These are phyloP conservation scores for Dicycla oo DNA, from an alignment of 2,888 invertebrate species.

Conservation along the genomic window DNA sequence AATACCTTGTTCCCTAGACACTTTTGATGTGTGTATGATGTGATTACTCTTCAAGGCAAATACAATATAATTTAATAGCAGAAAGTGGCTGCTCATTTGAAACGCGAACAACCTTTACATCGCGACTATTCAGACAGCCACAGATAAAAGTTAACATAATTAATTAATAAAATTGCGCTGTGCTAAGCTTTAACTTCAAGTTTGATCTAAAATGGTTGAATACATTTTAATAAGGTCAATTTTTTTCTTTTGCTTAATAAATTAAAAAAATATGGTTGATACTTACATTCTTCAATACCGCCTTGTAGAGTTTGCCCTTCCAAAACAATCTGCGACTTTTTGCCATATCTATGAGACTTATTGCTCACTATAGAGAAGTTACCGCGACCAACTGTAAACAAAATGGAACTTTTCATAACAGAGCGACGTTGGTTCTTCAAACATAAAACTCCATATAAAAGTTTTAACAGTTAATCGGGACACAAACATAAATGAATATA, in stretches of 20 bases:
- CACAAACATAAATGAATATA: constrained; percentile 26
- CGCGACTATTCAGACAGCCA: neutral
- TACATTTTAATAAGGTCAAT: too few relatives aligned
- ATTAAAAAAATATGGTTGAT: neutral
- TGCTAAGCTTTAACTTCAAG: neutral
- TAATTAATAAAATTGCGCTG: neutral
- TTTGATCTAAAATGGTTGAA: too few relatives aligned
- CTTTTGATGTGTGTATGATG: too few relatives aligned
- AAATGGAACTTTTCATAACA: constrained; percentile 21
- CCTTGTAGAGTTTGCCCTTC: constrained; percentile 86
- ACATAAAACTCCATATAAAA: neutral
- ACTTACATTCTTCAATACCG: constrained; percentile 84
- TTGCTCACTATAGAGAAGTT: constrained; percentile 97
- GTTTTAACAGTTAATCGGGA: constrained; percentile 28
- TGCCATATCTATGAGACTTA: constrained; percentile 96
- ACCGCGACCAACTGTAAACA: constrained; percentile 93
- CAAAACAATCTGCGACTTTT: constrained; percentile 91
- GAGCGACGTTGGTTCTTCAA: neutral
- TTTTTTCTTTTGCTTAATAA: too few relatives aligned
- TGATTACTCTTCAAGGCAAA: neutral
- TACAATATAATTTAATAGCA: neutral
- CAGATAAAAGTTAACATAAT: neutral
- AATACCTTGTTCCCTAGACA: too few relatives aligned
- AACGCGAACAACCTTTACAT: neutral
- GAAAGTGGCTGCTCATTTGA: neutral